Conservation (phyloP, 1,140 invertebrate genomes). For the Eupristina koningsbergeri region DNA sequence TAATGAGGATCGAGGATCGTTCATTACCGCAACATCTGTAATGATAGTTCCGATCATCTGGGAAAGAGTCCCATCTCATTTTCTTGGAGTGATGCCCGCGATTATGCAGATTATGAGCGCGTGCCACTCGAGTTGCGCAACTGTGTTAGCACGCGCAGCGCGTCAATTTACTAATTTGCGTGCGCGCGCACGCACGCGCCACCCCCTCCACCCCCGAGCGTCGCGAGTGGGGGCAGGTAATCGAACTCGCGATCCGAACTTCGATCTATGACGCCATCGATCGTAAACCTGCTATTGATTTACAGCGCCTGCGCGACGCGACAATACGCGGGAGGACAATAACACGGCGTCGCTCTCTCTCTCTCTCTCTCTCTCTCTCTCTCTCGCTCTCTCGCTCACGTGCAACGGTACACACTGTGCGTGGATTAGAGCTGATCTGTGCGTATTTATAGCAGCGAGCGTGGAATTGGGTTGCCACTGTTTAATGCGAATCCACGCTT, state of each 20-base stretch:
- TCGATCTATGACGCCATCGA: background rate
- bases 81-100: background rate
- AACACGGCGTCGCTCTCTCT: background rate
- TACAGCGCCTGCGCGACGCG: background rate
- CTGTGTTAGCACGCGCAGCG: background rate
- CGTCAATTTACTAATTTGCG: slow-evolving; percentile 29
- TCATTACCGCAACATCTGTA: background rate
- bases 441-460: background rate
- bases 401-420: background rate
- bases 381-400: no score
- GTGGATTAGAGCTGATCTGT: background rate
- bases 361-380: no score
- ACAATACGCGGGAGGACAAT: background rate
- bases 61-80: slow-evolving; percentile 14
- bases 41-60: background rate
- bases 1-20: no score
- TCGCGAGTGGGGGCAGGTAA: background rate
- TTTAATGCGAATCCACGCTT: no score
- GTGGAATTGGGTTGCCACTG: background rate
- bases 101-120: slow-evolving; percentile 36
- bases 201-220: background rate
- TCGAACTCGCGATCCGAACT: background rate
- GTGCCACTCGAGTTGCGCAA: background rate
- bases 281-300: background rate
- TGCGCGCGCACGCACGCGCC: background rate